Evolutionary conservation across 2,888 invertebrate genomes (phyloP), one percentile per base, ranked within the genome.

Genomic region (Seladonia tumulorum): DNA sequence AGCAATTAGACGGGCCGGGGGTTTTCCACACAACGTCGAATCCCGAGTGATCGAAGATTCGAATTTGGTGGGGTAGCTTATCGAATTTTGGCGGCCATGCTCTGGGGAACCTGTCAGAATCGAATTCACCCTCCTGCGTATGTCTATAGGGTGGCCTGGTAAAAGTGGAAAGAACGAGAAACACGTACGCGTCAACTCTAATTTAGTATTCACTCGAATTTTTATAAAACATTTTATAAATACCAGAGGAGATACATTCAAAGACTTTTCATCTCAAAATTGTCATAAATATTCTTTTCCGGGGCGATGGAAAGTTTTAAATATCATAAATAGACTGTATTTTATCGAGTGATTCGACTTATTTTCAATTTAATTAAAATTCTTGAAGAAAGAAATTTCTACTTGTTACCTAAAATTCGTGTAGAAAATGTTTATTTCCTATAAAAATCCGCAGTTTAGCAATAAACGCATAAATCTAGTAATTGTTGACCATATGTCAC

Each of bases 11-110:
- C 63, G 66, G 71, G 49, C 29, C 35, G 22, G 14, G 82, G 83
- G 39, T 83, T 82, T 75, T 60, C 60, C 77, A 83, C 83, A 86
- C 86, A 86, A 77, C 82, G 29, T 66, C 49, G 75, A 25, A 22
- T 78, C 82, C 83, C 82, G 12, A 53, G 86, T 77, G 86, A 70
- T 71, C 57, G 77, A 80, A 81, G 83, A 82, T 87, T 86, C 82
- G 79, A 76, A 77, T 79, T 84, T 68, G 76, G 79, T 75, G 68
- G 87, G 77, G 78, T 75, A 81, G 87, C 75, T 88, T 88, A 88
- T 88, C 87, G 88, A 87, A 88, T 88, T 88, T 87, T 83, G 79
- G 57, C 77, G 71, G 71, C 79, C 81, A 70, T 88, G 77, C 87
- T 78, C 81, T 60, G 7, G 88, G 79, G 87, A 87, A 70, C 60